Conservation (phyloP, 2,113 vertebrate species). For the Hippocampus guttulatus region DNA sequence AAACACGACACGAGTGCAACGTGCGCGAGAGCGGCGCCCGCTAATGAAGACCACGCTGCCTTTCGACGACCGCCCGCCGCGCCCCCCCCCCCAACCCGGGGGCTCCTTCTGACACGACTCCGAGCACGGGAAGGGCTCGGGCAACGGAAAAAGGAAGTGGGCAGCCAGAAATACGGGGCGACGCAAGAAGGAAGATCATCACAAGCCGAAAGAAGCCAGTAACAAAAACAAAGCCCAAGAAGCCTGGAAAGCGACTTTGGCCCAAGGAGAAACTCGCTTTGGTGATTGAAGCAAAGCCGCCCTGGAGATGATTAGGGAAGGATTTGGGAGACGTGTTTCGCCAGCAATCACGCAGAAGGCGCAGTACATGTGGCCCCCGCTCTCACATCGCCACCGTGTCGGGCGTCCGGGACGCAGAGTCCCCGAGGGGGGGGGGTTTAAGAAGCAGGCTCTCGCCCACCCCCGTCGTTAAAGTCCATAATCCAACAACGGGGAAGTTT, state of each 20-base stretch:
- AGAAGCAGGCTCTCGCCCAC: slow-evolving; percentile 50
- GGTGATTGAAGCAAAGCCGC: slow-evolving; percentile 20
- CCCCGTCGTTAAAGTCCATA: slow-evolving; percentile 60
- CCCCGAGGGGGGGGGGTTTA: slow-evolving; percentile 30
- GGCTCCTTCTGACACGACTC: slow-evolving; percentile 45
- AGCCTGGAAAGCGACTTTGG: slow-evolving; percentile 4
- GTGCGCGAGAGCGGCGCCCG: slow-evolving; percentile 46
- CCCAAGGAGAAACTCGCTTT: background rate
- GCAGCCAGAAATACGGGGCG: slow-evolving; percentile 23
- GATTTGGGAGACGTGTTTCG: slow-evolving; percentile 8
- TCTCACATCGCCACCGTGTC: slow-evolving; percentile 40
- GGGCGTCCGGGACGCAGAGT: slow-evolving; percentile 44
- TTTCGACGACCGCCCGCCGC: slow-evolving; percentile 42
- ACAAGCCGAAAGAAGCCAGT: background rate
- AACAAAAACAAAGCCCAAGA: slow-evolving; percentile 4
- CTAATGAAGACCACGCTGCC: slow-evolving; percentile 63
- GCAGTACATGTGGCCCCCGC: background rate
- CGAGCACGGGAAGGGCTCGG: background rate
- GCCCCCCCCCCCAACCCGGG: background rate
- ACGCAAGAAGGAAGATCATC: slow-evolving; percentile 16
- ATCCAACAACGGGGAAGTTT: slow-evolving; percentile 41
- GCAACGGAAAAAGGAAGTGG: slow-evolving; percentile 4
- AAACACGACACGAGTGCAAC: slow-evolving; percentile 59
- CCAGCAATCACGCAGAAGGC: slow-evolving; percentile 20
- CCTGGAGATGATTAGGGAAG: slow-evolving; percentile 18